A percentile compares a stretch with the other conserved stretches of the same genome.
These are phyloP conservation scores for Harmothoe impar DNA, from an alignment of 2,888 invertebrate genomes.

Conservation along the genomic window DNA sequence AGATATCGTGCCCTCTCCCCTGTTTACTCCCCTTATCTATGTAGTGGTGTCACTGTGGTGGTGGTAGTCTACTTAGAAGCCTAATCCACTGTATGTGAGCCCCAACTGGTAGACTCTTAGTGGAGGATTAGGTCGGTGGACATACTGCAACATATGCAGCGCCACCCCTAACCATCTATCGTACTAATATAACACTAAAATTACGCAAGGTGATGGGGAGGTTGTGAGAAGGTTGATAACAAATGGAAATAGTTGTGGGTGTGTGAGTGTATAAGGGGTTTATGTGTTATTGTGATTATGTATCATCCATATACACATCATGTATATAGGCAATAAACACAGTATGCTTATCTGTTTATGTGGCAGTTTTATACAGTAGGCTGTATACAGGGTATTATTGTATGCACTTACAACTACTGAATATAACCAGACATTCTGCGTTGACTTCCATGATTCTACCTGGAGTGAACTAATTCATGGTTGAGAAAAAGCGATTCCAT, in stretches of 20 bases:
- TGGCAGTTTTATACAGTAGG: too few relatives aligned
- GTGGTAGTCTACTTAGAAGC: not conserved
- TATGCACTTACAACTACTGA: too few relatives aligned
- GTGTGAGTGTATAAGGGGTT: not conserved
- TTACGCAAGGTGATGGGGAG: not conserved
- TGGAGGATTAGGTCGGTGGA: not conserved
- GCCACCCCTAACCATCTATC: not conserved
- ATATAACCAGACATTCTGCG: too few relatives aligned
- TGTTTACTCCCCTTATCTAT: constrained; percentile 13
- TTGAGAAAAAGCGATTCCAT: too few relatives aligned
- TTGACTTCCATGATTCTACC: too few relatives aligned
- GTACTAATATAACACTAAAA: constrained; percentile 15
- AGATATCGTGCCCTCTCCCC: not conserved
- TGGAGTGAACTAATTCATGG: too few relatives aligned
- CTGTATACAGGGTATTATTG: too few relatives aligned
- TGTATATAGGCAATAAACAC: not conserved
- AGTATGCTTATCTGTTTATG: too few relatives aligned
- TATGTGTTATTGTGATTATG: constrained; percentile 2
- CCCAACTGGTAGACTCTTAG: not conserved
- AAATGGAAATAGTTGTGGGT: constrained; percentile 10
- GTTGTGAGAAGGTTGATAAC: not conserved
- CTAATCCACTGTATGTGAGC: not conserved
- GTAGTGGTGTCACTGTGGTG: not conserved
- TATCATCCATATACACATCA: not conserved
- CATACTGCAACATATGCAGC: not conserved